A percentile compares a stretch with the other conserved stretches of the same genome.
Evolutionary conservation across 2,888 invertebrate species (phyloP).

Genomic region (Toxonevra muliebris): DNA sequence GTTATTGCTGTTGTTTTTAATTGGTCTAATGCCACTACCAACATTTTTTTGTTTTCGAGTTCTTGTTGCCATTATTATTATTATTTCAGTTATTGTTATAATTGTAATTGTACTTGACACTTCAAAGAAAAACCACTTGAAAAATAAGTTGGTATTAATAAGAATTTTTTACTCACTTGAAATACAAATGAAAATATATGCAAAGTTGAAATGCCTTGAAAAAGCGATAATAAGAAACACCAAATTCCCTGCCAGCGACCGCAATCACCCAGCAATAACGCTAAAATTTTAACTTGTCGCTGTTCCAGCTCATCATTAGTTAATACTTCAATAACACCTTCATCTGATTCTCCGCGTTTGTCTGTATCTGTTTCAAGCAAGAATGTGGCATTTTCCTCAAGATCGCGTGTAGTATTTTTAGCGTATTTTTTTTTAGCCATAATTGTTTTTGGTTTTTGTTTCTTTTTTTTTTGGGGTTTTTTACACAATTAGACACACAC

Average conservation of each 20-base stretch:
- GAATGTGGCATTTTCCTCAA: background rate
- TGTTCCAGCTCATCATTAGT: constrained; percentile 44
- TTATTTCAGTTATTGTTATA: background rate
- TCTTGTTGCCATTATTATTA: background rate
- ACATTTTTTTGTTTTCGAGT: background rate
- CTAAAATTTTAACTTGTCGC: constrained; percentile 47
- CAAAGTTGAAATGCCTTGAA: constrained; percentile 72
- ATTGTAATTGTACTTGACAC: constrained; percentile 3
- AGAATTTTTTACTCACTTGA: constrained; percentile 47
- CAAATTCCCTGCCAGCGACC: constrained; percentile 70
- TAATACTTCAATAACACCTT: background rate
- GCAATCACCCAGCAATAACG: constrained; percentile 66
- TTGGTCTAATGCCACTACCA: background rate
- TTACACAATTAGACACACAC: too few species aligned
- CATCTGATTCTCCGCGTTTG: background rate
- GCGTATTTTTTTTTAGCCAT: too few species aligned
- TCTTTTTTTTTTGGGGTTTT: too few species aligned
- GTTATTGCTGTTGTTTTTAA: background rate
- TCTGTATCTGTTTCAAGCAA: background rate
- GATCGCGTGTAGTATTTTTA: too few species aligned
- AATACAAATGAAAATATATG: constrained; percentile 73
- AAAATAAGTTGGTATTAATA: too few species aligned
- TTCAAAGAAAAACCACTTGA: background rate
- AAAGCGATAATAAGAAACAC: constrained; percentile 69
- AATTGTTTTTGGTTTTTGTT: too few species aligned